Evolutionary conservation across 1,140 invertebrate genomes (phyloP).

Genomic region (Stegodyphus mimosarum): DNA sequence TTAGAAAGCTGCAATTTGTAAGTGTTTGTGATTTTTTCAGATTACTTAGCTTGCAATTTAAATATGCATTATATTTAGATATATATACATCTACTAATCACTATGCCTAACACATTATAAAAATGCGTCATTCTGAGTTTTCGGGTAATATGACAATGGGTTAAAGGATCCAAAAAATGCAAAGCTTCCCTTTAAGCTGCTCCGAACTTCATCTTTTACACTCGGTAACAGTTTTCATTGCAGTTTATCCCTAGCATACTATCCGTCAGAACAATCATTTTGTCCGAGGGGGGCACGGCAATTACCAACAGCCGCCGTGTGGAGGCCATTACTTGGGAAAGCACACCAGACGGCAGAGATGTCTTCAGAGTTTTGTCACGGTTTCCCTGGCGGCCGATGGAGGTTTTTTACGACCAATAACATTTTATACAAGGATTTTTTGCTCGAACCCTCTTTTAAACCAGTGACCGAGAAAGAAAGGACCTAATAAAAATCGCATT

Average conservation of each 20-base stretch:
- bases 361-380: constrained; percentile 57
- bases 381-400: constrained; percentile 45
- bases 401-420: constrained; percentile 60
- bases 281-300: constrained; percentile 17
- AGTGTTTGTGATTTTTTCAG: no score
- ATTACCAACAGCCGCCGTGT: constrained; percentile 33
- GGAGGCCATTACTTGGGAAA: not conserved
- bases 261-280: constrained; percentile 44
- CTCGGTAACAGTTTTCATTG: not conserved
- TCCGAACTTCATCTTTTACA: not conserved
- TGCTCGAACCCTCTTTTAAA: constrained; percentile 52
- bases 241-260: not conserved
- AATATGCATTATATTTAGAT: no score
- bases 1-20: no score
- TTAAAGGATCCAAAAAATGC: no score
- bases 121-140: no score
- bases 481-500: constrained; percentile 58
- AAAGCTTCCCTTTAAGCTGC: not conserved
- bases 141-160: no score
- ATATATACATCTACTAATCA: no score
- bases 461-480: constrained; percentile 60
- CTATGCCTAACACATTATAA: no score
- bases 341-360: constrained; percentile 26
- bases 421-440: constrained; percentile 59
- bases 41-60: no score